Base-by-base conservation (phyloP, 2,113 vertebrate species). In the Chiloscyllium plagiosum region DNA sequence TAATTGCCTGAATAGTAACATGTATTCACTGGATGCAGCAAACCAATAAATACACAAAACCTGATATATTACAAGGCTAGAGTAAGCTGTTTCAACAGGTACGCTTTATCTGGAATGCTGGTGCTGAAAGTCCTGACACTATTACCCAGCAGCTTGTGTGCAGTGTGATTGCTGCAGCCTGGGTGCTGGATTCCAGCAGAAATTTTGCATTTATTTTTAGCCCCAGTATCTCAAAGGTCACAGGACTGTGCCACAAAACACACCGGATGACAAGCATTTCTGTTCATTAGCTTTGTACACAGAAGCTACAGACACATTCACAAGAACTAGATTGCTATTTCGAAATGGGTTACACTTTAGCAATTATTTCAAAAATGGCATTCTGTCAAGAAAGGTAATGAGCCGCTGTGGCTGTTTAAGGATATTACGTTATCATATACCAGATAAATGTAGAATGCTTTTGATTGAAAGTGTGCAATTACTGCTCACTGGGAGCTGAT, bases 151-250 rank as follows among this genome's bases (percentile, higher is more conserved):
- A 87, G 93, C 69, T 20, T 56, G 85, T 61, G 96, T 69, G 78
- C 96, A 92, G 95, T 96, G 24, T 22, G 37, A 2, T 22, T 47
- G 61, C 94, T 96, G 95, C 92, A 76, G 85, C 85, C 66, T 95
- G 96, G 95, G 95, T 87, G 94, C 24, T 83, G 68, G 66, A 96
- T 96, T 96, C 78, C 95, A 83, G 61, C 3, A 22, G 90, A 70
- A 93, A 86, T 42, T 90, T 93, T 65, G 66, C 52, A 93, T 95
- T 95, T 95, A 93, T 96, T 97, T 96, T 95, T 96, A 96, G 87
- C 95, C 66, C 68, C 95, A 93, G 1, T 56, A 65, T 87, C 52
- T 68, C 65, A 68, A 72, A 92, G 96, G 94, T 47, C 83, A 52
- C 68, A 50, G n/a, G 61, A 93, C 69, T 95, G 85, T 76, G n/a